Evolutionary conservation across 2,888 invertebrate genomes (phyloP), one percentile per base, ranked within the genome.

Genomic region (Tenthredo distinguenda): DNA sequence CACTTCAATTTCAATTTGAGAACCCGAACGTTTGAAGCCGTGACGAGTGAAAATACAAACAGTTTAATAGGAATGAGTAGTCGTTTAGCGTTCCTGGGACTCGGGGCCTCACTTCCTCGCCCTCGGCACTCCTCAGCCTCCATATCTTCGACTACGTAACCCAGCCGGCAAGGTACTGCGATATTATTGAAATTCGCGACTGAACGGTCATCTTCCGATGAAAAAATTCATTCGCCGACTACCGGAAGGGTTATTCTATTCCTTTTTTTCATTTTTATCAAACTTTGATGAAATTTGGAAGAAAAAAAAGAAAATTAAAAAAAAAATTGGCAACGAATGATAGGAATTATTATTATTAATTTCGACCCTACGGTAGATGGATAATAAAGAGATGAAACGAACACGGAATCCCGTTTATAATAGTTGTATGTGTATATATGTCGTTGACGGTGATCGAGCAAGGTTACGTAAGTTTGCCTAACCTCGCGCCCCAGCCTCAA

Each of bases 41-140:
- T 92, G 92, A 92, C 92, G 92, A 92, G 92, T 92, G 91, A 91
- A 91, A 92, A 92, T 92, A 92, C 91, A 92, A 92, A 92, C 92
- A 92, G 90, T 92, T 92, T 92, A 92, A 92, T 91, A 89, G 90
- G 91, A 91, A 92, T 92, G 92, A 92, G 91, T 92, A 90, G 91
- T 90, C 92, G 89, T 91, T 92, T 90, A 90, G 87, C 89, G 91
- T 91, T 89, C 87, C 87, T 86, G 86, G 84, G 88, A 87, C 87
- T 87, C 82, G 86, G 86, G 87, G 82, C 72, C 76, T 58, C 81
- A 65, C 84, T 85, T 43, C 62, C 21, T 65, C 5, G 58, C 15
- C 72, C n/a, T 74, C 37, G 47, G 40, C 47, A 40, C 18, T 34
- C 62, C 31, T 85, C 47, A 50, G 74, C 15, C 50, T 50, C 34